These are phyloP conservation scores for Philhelius pedissequus DNA, from an alignment of 2,888 invertebrate species.

Conservation along the genomic window DNA sequence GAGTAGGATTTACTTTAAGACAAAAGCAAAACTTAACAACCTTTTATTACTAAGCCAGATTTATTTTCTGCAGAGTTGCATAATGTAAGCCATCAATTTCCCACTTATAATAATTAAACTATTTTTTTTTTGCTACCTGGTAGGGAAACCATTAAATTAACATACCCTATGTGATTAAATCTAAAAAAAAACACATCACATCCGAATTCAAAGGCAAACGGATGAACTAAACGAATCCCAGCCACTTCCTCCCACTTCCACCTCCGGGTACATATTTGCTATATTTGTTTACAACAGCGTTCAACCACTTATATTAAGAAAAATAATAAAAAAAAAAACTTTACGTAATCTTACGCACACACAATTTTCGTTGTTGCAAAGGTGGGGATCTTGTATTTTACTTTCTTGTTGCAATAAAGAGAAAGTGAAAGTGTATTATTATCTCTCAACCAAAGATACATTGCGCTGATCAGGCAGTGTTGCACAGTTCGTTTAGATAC, in stretches of 20 bases:
- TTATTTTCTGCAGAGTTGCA: neutral
- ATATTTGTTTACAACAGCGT: conserved; percentile 42
- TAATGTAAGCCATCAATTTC: neutral
- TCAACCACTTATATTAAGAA: conserved; percentile 33
- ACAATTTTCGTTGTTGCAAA: conserved; percentile 47
- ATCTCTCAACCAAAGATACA: conserved; percentile 66
- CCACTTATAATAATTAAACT: neutral
- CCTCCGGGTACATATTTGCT: conserved; percentile 35
- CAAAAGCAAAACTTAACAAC: neutral
- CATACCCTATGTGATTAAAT: conserved; percentile 32
- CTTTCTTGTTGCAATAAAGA: conserved; percentile 68
- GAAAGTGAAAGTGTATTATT: conserved; percentile 69
- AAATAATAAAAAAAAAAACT: conserved; percentile 23
- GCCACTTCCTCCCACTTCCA: conserved; percentile 43
- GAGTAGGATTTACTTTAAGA: neutral
- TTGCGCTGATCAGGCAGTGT: conserved; percentile 62
- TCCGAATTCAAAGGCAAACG: conserved; percentile 27
- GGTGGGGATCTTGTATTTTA: conserved; percentile 68
- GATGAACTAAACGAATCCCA: conserved; percentile 46
- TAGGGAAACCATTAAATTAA: conserved; percentile 49
- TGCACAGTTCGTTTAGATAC: conserved; percentile 66
- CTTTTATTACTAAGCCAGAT: neutral
- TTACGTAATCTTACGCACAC: conserved; percentile 67
- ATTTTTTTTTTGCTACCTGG: conserved; percentile 2
- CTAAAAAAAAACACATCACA: conserved; percentile 34